Conservation (phyloP, 2,113 vertebrate species). For the Macrotus californicus region DNA sequence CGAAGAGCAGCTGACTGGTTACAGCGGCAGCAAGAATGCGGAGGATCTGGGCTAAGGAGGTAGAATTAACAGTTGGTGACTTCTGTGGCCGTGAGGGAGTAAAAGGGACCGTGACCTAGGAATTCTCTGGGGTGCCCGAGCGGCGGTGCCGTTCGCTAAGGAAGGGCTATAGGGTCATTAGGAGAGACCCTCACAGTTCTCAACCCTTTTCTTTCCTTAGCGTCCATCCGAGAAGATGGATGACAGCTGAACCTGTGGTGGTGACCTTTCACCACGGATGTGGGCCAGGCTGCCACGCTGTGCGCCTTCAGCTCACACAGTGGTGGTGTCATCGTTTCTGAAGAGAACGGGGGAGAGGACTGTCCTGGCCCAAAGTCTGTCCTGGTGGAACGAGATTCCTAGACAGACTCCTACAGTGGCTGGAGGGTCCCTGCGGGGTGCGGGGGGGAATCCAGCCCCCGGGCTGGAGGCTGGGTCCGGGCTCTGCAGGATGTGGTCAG, state of each 20-base stretch:
- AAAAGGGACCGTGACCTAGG: neutral
- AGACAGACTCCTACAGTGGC: neutral
- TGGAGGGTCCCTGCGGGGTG: neutral
- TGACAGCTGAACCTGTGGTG: neutral
- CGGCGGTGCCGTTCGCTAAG: neutral
- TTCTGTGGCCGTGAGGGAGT: neutral
- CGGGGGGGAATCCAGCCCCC: neutral
- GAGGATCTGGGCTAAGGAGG: neutral
- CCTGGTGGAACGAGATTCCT: neutral
- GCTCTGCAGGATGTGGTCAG: slow-evolving; percentile 15
- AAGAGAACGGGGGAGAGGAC: neutral
- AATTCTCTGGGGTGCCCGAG: accelerated
- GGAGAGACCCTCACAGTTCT: neutral
- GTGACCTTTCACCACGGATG: neutral
- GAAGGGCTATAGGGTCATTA: neutral
- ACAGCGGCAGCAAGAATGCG: neutral
- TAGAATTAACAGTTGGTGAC: neutral
- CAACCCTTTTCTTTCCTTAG: no score
- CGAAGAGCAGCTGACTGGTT: neutral
- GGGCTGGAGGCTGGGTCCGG: neutral
- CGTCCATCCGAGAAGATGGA: neutral
- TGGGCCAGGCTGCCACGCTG: accelerated
- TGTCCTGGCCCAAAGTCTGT: neutral
- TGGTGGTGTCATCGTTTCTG: neutral
- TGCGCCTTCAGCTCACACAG: accelerated